Evolutionary conservation across 2,888 invertebrate genomes (phyloP).

Genomic region (Eledone cirrhosa): DNA sequence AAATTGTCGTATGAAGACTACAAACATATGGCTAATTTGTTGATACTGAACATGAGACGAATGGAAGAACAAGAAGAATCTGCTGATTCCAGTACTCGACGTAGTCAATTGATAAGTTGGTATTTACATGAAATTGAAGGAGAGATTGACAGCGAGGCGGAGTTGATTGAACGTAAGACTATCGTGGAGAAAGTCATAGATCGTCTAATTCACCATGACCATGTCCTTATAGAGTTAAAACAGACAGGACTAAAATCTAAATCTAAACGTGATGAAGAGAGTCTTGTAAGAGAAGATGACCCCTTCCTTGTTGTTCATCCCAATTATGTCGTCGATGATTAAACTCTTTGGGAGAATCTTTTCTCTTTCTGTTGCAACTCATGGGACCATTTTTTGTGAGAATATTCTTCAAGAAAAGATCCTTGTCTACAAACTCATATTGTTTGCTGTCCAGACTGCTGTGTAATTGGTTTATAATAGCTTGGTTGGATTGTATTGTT

Average conservation of each 20-base stretch:
- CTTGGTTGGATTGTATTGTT: too few relatives aligned
- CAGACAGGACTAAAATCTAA: slow-evolving; percentile 71
- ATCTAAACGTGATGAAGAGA: slow-evolving; percentile 70
- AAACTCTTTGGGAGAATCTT: background rate
- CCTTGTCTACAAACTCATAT: too few relatives aligned
- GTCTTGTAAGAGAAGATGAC: slow-evolving; percentile 73
- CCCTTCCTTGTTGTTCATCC: slow-evolving; percentile 94
- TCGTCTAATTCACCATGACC: slow-evolving; percentile 74
- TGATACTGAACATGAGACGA: slow-evolving; percentile 87
- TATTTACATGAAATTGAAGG: slow-evolving; percentile 84
- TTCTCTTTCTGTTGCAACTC: background rate
- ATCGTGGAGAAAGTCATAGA: slow-evolving; percentile 94
- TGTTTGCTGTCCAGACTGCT: too few relatives aligned
- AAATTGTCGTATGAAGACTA: slow-evolving; percentile 91
- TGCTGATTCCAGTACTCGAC: slow-evolving; percentile 68
- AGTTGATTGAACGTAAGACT: slow-evolving; percentile 85
- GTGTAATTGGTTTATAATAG: too few relatives aligned
- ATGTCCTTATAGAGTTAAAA: slow-evolving; percentile 82
- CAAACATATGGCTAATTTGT: slow-evolving; percentile 88
- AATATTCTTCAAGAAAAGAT: too few relatives aligned
- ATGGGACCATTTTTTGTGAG: background rate
- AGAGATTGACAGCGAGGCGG: slow-evolving; percentile 90
- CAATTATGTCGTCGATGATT: slow-evolving; percentile 84
- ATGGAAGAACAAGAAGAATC: slow-evolving; percentile 73
- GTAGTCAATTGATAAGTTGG: slow-evolving; percentile 90